Conservation (phyloP, 2,888 invertebrate genomes). For the Sinodicranocentrus sp. region DNA sequence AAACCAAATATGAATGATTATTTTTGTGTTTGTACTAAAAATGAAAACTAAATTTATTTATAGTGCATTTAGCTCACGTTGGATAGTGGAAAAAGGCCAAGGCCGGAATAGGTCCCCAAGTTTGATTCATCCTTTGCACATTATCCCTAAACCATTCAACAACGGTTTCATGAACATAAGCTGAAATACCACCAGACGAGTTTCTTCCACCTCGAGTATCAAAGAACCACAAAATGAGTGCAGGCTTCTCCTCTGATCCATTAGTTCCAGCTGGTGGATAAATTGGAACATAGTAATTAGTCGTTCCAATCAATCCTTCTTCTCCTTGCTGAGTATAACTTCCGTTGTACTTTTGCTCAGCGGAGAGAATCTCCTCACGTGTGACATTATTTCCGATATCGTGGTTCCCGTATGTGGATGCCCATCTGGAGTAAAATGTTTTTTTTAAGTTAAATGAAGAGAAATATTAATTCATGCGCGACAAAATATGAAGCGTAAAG, state of each 20-base stretch:
- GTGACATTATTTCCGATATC: slow-evolving; percentile 70
- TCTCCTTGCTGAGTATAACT: slow-evolving; percentile 67
- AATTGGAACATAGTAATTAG: slow-evolving; percentile 71
- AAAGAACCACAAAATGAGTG: slow-evolving; percentile 70
- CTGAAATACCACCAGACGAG: slow-evolving; percentile 65
- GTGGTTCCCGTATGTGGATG: slow-evolving; percentile 70
- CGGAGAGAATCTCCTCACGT: slow-evolving; percentile 60
- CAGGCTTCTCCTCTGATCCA: slow-evolving; percentile 28
- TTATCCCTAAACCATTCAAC: slow-evolving; percentile 66
- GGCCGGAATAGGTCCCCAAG: slow-evolving; percentile 68
- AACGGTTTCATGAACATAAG: slow-evolving; percentile 70
- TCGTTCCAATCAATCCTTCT: slow-evolving; percentile 58
- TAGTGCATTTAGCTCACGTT: slow-evolving; percentile 60
- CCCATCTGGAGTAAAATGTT: slow-evolving; percentile 53
- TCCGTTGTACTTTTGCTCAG: slow-evolving; percentile 65
- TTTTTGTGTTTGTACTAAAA: no score
- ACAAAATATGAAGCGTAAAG: not conserved
- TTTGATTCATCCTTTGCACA: slow-evolving; percentile 40
- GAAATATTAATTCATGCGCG: not conserved
- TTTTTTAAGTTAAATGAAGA: not conserved
- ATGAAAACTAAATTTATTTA: not conserved
- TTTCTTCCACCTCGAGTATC: slow-evolving; percentile 70
- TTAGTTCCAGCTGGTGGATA: slow-evolving; percentile 50
- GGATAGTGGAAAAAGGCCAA: slow-evolving; percentile 72
- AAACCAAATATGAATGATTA: no score